Conservation (phyloP, 2,888 invertebrate genomes). For the Orgyia antiqua region DNA sequence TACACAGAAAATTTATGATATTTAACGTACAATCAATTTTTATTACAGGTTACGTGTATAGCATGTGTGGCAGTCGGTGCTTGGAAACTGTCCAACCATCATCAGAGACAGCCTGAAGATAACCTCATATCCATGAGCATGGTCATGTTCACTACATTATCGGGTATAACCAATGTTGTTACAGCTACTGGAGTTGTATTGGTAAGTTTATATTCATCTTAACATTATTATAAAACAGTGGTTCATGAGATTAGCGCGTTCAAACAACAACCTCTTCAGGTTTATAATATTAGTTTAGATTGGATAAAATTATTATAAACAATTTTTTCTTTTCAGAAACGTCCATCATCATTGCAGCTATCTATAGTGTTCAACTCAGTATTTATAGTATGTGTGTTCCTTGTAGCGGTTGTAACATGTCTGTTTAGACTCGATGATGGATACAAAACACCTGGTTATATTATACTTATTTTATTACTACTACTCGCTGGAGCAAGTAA, state of each 20-base stretch:
- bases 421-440: slow-evolving; percentile 47
- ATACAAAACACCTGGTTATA: slow-evolving; percentile 35
- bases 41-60: no score
- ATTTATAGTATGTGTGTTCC: slow-evolving; percentile 63
- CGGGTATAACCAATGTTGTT: slow-evolving; percentile 51
- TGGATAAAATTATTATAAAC: no score
- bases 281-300: no score
- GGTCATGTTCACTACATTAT: slow-evolving; percentile 65
- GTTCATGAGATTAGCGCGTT: no score
- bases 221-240: no score
- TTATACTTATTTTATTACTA: slow-evolving; percentile 41
- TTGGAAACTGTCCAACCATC: slow-evolving; percentile 49
- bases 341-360: slow-evolving; percentile 54
- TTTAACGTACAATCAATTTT: no score
- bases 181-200: slow-evolving; percentile 48
- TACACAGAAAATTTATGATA: no score
- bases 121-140: slow-evolving; percentile 67
- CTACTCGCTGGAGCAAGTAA: slow-evolving; percentile 49
- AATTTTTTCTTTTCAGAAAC: slow-evolving; percentile 44
- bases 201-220: slow-evolving; percentile 38
- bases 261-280: no score
- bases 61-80: slow-evolving; percentile 51
- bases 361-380: slow-evolving; percentile 62
- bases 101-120: slow-evolving; percentile 50
- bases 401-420: slow-evolving; percentile 58